Conservation (phyloP, 2,797 vertebrate species). For the Channa striata region DNA sequence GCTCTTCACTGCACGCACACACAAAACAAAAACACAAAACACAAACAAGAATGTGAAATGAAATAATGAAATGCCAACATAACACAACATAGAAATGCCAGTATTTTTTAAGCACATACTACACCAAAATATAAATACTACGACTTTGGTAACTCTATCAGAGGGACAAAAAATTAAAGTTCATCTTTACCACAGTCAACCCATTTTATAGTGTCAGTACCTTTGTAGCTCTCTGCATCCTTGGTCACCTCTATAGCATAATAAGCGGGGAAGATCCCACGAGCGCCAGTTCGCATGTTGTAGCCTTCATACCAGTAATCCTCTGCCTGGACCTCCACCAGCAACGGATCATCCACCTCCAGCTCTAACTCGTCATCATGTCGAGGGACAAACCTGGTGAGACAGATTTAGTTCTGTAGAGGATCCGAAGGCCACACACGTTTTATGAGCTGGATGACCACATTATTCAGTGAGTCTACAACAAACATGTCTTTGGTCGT, state of each 20-base stretch:
- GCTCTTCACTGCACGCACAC: slow-evolving; percentile 82
- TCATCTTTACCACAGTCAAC: too few species aligned
- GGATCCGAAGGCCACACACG: background rate
- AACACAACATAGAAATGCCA: background rate
- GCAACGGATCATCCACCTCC: slow-evolving; percentile 94
- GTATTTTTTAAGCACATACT: too few species aligned
- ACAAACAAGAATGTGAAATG: slow-evolving; percentile 1
- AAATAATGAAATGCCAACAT: background rate
- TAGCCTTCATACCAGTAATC: slow-evolving; percentile 98
- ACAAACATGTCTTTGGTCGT: background rate
- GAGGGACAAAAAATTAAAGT: too few species aligned
- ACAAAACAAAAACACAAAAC: too few species aligned
- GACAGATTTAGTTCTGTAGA: background rate
- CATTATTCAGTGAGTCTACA: background rate
- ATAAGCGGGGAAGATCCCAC: slow-evolving; percentile 94
- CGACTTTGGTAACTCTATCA: too few species aligned
- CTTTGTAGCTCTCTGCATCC: slow-evolving; percentile 89
- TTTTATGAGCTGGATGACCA: background rate
- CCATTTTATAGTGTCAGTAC: slow-evolving; percentile 64
- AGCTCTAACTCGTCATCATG: slow-evolving; percentile 95
- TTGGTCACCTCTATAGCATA: slow-evolving; percentile 94
- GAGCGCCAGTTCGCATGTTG: slow-evolving; percentile 95
- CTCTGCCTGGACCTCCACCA: slow-evolving; percentile 95
- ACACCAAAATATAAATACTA: too few species aligned
- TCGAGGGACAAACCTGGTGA: slow-evolving; percentile 93